Evolutionary conservation across 2,888 invertebrate species (phyloP).

Genomic region (Brenthis hecate): DNA sequence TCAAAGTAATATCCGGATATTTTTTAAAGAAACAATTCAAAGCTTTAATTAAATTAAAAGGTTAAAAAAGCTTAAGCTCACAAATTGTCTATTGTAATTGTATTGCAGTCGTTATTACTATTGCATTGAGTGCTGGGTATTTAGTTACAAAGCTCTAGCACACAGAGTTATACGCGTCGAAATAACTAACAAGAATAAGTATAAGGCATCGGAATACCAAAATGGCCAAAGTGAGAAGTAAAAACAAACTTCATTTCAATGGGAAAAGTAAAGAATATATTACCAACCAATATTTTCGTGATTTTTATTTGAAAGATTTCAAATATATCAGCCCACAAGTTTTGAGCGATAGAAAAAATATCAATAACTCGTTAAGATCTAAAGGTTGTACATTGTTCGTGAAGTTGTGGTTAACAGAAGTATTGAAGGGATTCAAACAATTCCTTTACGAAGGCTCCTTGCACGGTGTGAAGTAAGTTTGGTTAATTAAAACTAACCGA

Average conservation of each 20-base stretch:
- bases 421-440: conserved; percentile 66
- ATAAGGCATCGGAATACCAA: neutral
- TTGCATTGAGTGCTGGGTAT: conserved; percentile 12
- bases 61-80: neutral
- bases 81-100: neutral
- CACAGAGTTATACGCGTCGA: neutral
- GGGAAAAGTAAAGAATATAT: conserved; percentile 43
- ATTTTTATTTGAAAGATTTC: conserved; percentile 68
- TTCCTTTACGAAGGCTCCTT: conserved; percentile 72
- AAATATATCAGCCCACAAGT: conserved; percentile 64
- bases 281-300: conserved; percentile 54
- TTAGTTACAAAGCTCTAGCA: conserved; percentile 11
- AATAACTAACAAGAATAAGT: neutral
- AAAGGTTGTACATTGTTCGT: conserved; percentile 46
- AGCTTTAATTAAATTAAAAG: too few species aligned
- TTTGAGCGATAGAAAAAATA: conserved; percentile 43
- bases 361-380: conserved; percentile 32
- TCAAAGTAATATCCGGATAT: too few species aligned
- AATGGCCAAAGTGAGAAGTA: conserved; percentile 26
- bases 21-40: too few species aligned
- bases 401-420: conserved; percentile 60
- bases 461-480: conserved; percentile 76
- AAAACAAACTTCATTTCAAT: conserved; percentile 22
- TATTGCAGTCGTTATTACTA: conserved; percentile 10
- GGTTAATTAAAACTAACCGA: conserved; percentile 21